Evolutionary conservation across 2,888 invertebrate species (phyloP).

Genomic region (Andrena chrysosceles): DNA sequence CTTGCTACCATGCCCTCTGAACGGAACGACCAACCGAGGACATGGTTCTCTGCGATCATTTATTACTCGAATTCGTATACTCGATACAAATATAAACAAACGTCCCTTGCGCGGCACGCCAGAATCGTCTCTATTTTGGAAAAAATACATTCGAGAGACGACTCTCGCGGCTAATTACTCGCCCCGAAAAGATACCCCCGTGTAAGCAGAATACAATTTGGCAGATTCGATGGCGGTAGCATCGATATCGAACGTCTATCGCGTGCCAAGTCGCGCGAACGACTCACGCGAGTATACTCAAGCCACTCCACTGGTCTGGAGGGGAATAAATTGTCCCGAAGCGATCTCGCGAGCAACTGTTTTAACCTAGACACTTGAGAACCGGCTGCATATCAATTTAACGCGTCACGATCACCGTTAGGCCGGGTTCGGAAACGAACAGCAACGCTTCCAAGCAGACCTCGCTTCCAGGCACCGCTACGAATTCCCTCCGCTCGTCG

Average conservation of each 20-base stretch:
- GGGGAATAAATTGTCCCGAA: not conserved
- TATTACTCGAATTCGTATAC: conserved; percentile 17
- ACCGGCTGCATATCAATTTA: not conserved
- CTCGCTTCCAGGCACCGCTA: conserved; percentile 5
- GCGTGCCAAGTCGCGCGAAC: not conserved
- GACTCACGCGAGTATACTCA: conserved; percentile 8
- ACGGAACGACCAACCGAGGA: not conserved
- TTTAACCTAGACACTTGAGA: not conserved
- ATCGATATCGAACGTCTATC: conserved; percentile 1
- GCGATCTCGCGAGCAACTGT: not conserved
- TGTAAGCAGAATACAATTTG: conserved; percentile 9
- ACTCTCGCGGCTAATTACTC: not conserved
- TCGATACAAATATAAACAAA: conserved; percentile 18
- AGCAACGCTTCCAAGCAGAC: no score
- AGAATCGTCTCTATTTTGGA: conserved; percentile 6
- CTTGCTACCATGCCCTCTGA: not conserved
- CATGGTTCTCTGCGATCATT: not conserved
- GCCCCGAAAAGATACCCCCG: not conserved
- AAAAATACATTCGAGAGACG: conserved; percentile 46
- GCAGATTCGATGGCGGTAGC: not conserved
- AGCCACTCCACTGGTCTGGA: not conserved
- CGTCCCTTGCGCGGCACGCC: not conserved
- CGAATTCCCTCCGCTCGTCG: not conserved
- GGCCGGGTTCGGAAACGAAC: not conserved
- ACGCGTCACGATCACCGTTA: not conserved